Evolutionary conservation across 2,888 invertebrate species (phyloP), one percentile per base, ranked within the genome.

Genomic region (Xylota segnis): DNA sequence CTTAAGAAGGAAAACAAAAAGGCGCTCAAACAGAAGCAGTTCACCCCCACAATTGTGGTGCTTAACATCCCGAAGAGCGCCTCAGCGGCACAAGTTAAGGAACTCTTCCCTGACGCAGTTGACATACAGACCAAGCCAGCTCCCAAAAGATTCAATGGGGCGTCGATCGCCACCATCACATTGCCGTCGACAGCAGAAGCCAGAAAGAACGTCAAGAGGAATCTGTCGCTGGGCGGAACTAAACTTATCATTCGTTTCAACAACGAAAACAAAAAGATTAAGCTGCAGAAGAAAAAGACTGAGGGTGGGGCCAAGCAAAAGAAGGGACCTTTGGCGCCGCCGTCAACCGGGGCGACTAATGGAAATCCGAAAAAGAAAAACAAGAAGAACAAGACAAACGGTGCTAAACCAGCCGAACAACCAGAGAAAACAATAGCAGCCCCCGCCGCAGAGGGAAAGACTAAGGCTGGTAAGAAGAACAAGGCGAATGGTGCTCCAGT

Each of bases 101-200:
- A 89, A 45, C 72, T 91, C 9, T 92, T 91, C 63, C 88, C 89
- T 7, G 89, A 89, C 50, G 90, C 91, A 3, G 90, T 91, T 4
- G 91, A 91, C 59, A 89, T 91, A 43, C 90, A 91, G 58, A 82
- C 90, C 3, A 91, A 90, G 40, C 70, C 88, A 0, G 88, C 89
- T 10, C 88, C 88, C 18, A 89, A 89, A 0, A 89, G 89, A 65
- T 84, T 88, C 68, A 82, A 88, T 1, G 90, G 89, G 5, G 88
- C 72, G 0, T 89, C 88, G 56, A 87, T 89, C 5, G 91, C 91
- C 0, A 89, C 89, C 4, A 84, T 91, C 0, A 92, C 91, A 3
- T 61, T 91, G 37, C 90, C 90, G 5, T 88, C 90, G 1, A 90
- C 91, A 0, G 65, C 81, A 40, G 92, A 90, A 37, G 91, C 92